These are phyloP conservation scores for Oligia fasciuncula DNA, from an alignment of 2,888 invertebrate species.

Conservation along the genomic window DNA sequence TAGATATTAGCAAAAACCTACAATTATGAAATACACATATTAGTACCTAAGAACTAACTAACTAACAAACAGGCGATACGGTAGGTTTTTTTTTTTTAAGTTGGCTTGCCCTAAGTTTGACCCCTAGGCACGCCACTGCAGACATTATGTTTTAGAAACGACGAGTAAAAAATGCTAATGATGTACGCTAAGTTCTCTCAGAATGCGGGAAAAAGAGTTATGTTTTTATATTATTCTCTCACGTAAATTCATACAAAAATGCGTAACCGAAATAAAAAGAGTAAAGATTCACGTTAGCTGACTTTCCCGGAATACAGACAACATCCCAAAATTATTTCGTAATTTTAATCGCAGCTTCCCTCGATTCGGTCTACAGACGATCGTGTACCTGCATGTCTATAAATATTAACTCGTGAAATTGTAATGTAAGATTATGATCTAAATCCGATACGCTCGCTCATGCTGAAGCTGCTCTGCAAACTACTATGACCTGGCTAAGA, in stretches of 20 bases:
- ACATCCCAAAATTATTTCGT: constrained; percentile 9
- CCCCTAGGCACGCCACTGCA: no score
- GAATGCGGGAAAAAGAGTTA: not conserved
- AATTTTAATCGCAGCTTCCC: constrained; percentile 2
- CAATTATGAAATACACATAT: no score
- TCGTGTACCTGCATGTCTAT: not conserved
- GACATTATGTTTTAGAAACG: constrained; percentile 6
- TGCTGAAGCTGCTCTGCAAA: no score
- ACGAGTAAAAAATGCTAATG: not conserved
- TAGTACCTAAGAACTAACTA: no score
- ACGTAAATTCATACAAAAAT: not conserved
- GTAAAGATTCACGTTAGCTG: constrained; percentile 2
- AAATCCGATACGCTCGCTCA: no score
- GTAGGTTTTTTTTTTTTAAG: no score
- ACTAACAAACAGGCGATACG: no score
- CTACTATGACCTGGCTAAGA: no score
- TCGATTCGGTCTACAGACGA: not conserved
- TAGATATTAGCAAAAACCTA: no score
- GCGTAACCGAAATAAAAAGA: constrained; percentile 8
- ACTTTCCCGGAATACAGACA: not conserved
- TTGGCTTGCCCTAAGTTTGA: no score
- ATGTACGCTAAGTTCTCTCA: no score
- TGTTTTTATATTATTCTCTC: constrained; percentile 11
- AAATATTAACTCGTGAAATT: not conserved
- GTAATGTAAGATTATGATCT: not conserved